Evolutionary conservation across 2,888 invertebrate genomes (phyloP).

Genomic region (Perizoma affinitatum): DNA sequence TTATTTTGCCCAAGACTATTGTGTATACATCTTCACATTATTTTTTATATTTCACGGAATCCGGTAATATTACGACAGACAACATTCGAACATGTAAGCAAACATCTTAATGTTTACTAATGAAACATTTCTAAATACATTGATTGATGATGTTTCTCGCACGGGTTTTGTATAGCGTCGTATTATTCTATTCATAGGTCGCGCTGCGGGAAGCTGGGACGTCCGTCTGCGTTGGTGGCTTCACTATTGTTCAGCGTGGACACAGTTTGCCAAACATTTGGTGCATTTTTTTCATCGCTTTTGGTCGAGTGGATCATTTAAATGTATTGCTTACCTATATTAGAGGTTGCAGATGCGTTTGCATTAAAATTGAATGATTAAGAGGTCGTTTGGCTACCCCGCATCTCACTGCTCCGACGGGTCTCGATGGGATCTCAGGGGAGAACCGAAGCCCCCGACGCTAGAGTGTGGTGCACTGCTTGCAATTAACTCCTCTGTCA

Average conservation of each 20-base stretch:
- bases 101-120: constrained; percentile 85
- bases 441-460: constrained; percentile 57
- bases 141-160: constrained; percentile 78
- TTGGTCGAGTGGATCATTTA: constrained; percentile 70
- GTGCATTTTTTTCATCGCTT: constrained; percentile 59
- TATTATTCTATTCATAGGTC: constrained; percentile 79
- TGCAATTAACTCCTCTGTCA: constrained; percentile 79
- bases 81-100: constrained; percentile 81
- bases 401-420: constrained; percentile 37
- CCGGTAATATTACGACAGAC: constrained; percentile 65
- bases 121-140: constrained; percentile 81
- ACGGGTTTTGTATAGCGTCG: constrained; percentile 73
- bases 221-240: constrained; percentile 78
- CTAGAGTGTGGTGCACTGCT: constrained; percentile 72
- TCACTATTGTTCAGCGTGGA: constrained; percentile 68
- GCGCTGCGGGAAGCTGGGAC: constrained; percentile 70
- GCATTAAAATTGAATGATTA: constrained; percentile 81
- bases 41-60: constrained; percentile 78
- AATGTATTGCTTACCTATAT: constrained; percentile 80
- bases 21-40: constrained; percentile 66
- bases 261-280: constrained; percentile 73
- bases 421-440: constrained; percentile 51
- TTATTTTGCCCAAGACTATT: constrained; percentile 59
- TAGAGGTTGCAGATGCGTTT: constrained; percentile 69
- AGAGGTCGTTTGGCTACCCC: constrained; percentile 53